These are phyloP conservation scores for Tiaroga cobitis DNA, from an alignment of 2,797 vertebrate species.

Conservation along the genomic window DNA sequence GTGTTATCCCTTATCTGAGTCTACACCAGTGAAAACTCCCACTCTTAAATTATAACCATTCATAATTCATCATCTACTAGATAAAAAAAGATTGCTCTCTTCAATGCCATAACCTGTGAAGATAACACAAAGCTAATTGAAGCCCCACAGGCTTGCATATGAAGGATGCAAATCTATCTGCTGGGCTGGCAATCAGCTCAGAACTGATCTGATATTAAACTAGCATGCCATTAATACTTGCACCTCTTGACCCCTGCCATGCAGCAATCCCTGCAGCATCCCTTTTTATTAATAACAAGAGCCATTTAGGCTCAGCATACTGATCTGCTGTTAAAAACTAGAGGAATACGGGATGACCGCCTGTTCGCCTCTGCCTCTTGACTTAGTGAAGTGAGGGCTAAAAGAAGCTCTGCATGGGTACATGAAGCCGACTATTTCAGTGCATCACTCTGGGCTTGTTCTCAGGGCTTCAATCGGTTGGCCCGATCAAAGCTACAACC, in stretches of 20 bases:
- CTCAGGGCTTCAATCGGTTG: neutral
- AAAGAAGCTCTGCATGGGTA: neutral
- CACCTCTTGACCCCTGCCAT: slow-evolving; percentile 39
- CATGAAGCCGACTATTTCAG: neutral
- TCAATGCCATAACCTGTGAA: slow-evolving; percentile 38
- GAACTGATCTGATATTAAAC: slow-evolving; percentile 44
- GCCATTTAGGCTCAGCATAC: slow-evolving; percentile 45
- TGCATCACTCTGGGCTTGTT: neutral
- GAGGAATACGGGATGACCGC: neutral
- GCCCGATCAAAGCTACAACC: slow-evolving; percentile 6
- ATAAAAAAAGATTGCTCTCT: slow-evolving; percentile 17
- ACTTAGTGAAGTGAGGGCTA: neutral
- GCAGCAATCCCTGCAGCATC: slow-evolving; percentile 7
- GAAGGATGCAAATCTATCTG: slow-evolving; percentile 13
- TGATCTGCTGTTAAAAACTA: slow-evolving; percentile 42
- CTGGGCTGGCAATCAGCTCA: slow-evolving; percentile 32
- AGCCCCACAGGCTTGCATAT: slow-evolving; percentile 31
- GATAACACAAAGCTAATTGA: slow-evolving; percentile 50
- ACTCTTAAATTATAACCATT: slow-evolving; percentile 27
- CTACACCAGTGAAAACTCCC: neutral
- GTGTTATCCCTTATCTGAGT: neutral
- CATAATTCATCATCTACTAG: slow-evolving; percentile 36
- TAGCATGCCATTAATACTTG: slow-evolving; percentile 36
- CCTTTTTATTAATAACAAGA: slow-evolving; percentile 57
- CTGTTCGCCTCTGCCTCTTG: slow-evolving; percentile 7